Base-by-base conservation (phyloP, 2,113 vertebrate genomes). In the Apteryx mantelli region DNA sequence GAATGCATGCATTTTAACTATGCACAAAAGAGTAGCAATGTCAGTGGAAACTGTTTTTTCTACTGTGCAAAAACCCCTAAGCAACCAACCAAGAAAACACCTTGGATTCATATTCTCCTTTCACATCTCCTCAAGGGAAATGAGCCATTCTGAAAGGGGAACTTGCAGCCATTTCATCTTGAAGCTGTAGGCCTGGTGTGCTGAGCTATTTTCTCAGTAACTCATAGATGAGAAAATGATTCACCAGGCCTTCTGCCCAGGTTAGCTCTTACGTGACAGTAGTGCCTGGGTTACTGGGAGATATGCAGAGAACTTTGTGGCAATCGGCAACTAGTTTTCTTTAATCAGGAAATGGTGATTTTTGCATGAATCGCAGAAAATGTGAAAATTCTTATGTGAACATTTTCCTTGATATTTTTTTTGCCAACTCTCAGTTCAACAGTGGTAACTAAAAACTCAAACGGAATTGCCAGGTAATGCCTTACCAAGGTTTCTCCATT, bases 81-180 rank as follows among this genome's bases (percentile, higher is more conserved):
- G 13, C 20, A 64, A 88, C 28, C 15, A 66, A 70, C 36, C 6
- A 53, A 69, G 50, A 71, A 12, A n/a, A 16, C 32, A 38, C 48
- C 2, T 2, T 15, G 13, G 7, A 42, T 2, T 46, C 42, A 1
- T 18, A 42, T 65, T 88, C 21, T 69, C 5, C 79, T 34, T n/a
- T 69, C 19, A 44, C 16, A 32, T 53, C 73, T 74, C 15, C 22
- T 81, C 13, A 13, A 81, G 25, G 48, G 17, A 52, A 75, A 55
- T 32, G 7, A 86, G 60, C 16, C 14, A 26, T 38, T 65, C 28
- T 70, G 34, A 34, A 66, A 86, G 13, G 1, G 8, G 17, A 87
- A 7, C 7, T 32, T 79, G 32, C 25, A 63, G 19, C 6, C 2
- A 0, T 52, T n/a, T 80, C 1, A 1, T 79, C 10, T 70, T 86